These are phyloP conservation scores for Elgaria multicarinata DNA, from an alignment of 2,113 vertebrate genomes.

Conservation along the genomic window DNA sequence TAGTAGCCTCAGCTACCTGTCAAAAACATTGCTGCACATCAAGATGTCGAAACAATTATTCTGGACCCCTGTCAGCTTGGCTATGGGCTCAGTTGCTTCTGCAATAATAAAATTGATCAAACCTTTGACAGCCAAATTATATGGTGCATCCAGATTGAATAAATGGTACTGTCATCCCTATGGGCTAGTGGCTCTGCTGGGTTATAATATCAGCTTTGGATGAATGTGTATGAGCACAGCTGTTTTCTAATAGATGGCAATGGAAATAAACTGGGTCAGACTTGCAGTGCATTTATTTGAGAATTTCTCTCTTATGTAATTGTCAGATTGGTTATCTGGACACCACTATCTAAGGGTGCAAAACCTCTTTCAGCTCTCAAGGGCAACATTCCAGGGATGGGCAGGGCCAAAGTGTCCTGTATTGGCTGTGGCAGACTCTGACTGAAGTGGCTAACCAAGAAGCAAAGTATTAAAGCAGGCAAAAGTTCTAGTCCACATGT, in stretches of 20 bases:
- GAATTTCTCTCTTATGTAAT: neutral
- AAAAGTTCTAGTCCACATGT: too few relatives aligned
- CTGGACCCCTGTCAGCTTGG: slow-evolving; percentile 27
- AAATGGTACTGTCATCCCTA: neutral
- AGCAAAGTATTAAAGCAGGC: too few relatives aligned
- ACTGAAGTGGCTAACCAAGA: too few relatives aligned
- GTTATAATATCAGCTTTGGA: neutral
- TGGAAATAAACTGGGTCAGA: neutral
- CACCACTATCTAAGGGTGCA: too few relatives aligned
- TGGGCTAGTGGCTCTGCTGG: neutral
- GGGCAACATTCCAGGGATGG: too few relatives aligned
- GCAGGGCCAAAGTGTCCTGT: too few relatives aligned
- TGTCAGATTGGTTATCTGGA: neutral
- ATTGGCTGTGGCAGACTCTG: too few relatives aligned
- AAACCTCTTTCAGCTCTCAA: neutral
- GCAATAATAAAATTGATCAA: slow-evolving; percentile 12
- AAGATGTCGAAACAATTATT: slow-evolving; percentile 25
- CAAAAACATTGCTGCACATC: slow-evolving; percentile 23
- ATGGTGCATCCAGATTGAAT: neutral
- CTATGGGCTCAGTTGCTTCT: neutral
- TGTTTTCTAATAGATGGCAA: neutral
- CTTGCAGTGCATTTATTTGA: neutral
- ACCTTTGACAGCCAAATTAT: slow-evolving; percentile 22
- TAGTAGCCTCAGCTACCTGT: neutral
- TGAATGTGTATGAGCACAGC: neutral